These are phyloP conservation scores for Sebastiscus albofasciatus DNA, from an alignment of 2,797 vertebrate species.

Conservation along the genomic window DNA sequence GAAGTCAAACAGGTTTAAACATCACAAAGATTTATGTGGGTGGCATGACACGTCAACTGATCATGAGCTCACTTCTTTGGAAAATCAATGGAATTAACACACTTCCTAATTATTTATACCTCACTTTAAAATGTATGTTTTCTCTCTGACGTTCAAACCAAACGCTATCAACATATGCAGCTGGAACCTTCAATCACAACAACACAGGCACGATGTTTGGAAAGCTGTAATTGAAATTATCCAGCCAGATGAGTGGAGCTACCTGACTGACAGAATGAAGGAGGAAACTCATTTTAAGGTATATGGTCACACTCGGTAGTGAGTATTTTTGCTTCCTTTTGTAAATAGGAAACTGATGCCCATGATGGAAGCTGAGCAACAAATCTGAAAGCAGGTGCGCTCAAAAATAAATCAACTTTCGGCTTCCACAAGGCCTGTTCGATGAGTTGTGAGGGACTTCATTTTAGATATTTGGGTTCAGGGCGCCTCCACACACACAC, in stretches of 20 bases:
- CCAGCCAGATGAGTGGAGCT: constrained; percentile 45
- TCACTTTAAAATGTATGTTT: constrained; percentile 9
- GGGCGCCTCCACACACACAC: background rate
- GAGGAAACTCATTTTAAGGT: constrained; percentile 55
- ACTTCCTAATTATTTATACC: background rate
- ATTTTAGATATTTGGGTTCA: constrained; percentile 40
- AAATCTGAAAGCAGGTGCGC: constrained; percentile 35
- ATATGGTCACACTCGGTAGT: constrained; percentile 33
- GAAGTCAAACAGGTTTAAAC: background rate
- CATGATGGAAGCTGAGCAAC: constrained; percentile 29
- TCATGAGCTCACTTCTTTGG: background rate
- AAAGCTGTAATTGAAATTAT: constrained; percentile 58
- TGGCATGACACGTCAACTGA: background rate
- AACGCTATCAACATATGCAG: constrained; percentile 19
- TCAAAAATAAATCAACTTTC: constrained; percentile 36
- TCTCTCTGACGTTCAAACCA: constrained; percentile 6
- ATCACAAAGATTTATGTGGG: background rate
- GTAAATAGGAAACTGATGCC: constrained; percentile 40
- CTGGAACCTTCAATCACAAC: constrained; percentile 26
- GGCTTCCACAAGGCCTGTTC: constrained; percentile 36
- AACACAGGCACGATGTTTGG: constrained; percentile 20
- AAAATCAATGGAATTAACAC: background rate
- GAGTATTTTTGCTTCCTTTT: constrained; percentile 36
- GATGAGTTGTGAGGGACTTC: constrained; percentile 21
- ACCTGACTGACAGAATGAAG: constrained; percentile 29